These are phyloP conservation scores for Polydesmus complanatus DNA, from an alignment of 2,888 invertebrate species.

Conservation along the genomic window DNA sequence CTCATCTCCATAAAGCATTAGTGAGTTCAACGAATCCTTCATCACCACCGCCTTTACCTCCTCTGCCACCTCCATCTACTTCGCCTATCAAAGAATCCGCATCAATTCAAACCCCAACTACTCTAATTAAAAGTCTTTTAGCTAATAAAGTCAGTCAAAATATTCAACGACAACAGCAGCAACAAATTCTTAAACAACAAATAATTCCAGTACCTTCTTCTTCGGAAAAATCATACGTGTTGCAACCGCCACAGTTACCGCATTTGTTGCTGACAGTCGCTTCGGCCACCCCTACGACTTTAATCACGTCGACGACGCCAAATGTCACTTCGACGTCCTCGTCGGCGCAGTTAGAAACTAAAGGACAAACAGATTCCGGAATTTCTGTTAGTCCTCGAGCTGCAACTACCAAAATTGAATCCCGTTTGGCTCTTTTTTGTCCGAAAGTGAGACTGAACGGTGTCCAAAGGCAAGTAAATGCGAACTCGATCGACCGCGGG, in stretches of 20 bases:
- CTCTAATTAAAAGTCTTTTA: conserved; percentile 81
- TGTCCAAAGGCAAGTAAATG: conserved; percentile 13
- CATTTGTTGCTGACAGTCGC: background rate
- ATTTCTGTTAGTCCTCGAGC: background rate
- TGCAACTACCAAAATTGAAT: background rate
- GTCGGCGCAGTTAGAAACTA: background rate
- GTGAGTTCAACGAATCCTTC: conserved; percentile 18
- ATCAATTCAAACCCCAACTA: conserved; percentile 26
- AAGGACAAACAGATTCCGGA: background rate
- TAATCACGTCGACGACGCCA: background rate
- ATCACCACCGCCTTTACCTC: conserved; percentile 16
- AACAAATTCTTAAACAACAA: conserved; percentile 14
- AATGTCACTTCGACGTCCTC: background rate
- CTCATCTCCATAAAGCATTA: conserved; percentile 6
- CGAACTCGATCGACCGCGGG: background rate
- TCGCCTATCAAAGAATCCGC: conserved; percentile 42
- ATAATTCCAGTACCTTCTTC: conserved; percentile 5
- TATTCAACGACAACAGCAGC: conserved; percentile 20
- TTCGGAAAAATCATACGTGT: background rate
- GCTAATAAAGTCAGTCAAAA: conserved; percentile 66
- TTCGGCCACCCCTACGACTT: background rate
- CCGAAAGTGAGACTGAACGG: conserved; percentile 22
- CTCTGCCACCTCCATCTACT: conserved; percentile 18
- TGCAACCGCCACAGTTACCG: background rate
- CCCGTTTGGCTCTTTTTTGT: background rate